Evolutionary conservation across 2,888 invertebrate genomes (phyloP).

Genomic region (Leptarthrus brevirostris): DNA sequence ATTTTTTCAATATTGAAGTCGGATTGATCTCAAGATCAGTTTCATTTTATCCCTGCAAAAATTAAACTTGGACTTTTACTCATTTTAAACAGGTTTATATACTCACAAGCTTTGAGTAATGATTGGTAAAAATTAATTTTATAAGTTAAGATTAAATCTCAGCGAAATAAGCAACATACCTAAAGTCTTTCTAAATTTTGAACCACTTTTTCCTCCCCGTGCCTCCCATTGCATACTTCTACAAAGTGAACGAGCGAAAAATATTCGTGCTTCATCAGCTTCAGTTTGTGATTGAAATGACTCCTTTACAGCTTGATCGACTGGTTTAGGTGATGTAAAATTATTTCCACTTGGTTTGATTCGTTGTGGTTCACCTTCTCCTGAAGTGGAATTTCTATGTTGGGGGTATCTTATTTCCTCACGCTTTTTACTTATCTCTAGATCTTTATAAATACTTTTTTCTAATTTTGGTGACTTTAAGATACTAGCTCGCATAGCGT

Average conservation of each 20-base stretch:
- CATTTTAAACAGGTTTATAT: no score
- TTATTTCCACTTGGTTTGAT: conserved; percentile 67
- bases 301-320: conserved; percentile 15
- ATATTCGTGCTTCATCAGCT: conserved; percentile 70
- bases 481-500: conserved; percentile 73
- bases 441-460: conserved; percentile 60
- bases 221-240: conserved; percentile 92
- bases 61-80: no score
- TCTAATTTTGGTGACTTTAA: conserved; percentile 61
- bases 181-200: conserved; percentile 92
- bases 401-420: conserved; percentile 63
- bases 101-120: no score
- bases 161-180: no score
- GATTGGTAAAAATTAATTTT: no score
- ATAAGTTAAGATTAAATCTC: no score
- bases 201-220: conserved; percentile 97
- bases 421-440: conserved; percentile 62
- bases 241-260: conserved; percentile 86
- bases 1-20: no score
- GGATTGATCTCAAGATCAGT: no score
- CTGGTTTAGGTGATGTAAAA: conserved; percentile 57
- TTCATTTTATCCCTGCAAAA: no score
- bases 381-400: conserved; percentile 58
- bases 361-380: conserved; percentile 63
- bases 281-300: conserved; percentile 53